Conservation (phyloP, 2,888 invertebrate species). For the Stenodema calcarata region DNA sequence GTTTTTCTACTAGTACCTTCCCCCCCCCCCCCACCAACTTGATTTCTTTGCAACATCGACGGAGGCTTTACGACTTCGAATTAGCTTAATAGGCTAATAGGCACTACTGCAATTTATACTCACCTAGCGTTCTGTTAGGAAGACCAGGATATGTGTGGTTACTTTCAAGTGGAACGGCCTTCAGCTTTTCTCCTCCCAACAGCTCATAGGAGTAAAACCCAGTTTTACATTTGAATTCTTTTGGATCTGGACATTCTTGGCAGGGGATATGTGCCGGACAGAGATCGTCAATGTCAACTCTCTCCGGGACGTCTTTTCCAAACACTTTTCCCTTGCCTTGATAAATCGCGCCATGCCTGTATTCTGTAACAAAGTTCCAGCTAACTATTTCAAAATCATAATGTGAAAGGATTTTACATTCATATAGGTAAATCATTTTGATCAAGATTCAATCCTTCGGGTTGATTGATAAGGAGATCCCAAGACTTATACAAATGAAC, state of each 20-base stretch:
- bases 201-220: slow-evolving; percentile 68
- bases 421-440: too few species aligned
- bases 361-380: slow-evolving; percentile 56
- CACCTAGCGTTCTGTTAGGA: slow-evolving; percentile 65
- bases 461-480: too few species aligned
- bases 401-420: too few species aligned
- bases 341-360: slow-evolving; percentile 64
- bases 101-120: slow-evolving; percentile 48
- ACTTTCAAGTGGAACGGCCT: slow-evolving; percentile 65
- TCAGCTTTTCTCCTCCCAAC: slow-evolving; percentile 63
- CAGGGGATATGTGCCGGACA: slow-evolving; percentile 70
- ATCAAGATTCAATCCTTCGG: too few species aligned
- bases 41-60: too few species aligned
- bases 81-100: too few species aligned
- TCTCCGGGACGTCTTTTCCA: slow-evolving; percentile 70
- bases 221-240: slow-evolving; percentile 67
- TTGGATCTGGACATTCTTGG: slow-evolving; percentile 67
- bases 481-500: too few species aligned
- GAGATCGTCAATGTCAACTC: slow-evolving; percentile 67
- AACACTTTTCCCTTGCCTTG: slow-evolving; percentile 61
- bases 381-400: neutral
- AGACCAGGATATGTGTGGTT: slow-evolving; percentile 68
- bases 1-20: too few species aligned
- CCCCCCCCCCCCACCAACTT: too few species aligned
- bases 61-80: too few species aligned